Base-by-base conservation (phyloP, 2,888 invertebrate species). In the Diarsia brunnea region DNA sequence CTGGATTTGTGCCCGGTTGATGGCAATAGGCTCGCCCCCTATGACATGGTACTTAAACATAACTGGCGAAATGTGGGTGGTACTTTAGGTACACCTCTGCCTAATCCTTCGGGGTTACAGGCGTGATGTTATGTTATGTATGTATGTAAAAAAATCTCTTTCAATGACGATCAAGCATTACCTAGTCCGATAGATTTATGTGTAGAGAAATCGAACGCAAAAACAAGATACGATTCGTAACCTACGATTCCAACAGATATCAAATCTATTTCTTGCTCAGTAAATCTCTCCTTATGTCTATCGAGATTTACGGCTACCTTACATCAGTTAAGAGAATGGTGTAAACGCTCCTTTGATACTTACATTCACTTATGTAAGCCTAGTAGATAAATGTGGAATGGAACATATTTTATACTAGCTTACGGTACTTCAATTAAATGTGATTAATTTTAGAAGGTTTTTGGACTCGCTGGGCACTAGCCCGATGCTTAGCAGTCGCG, bases 221-320 rank as follows among this genome's bases (percentile, higher is more conserved):
- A 83, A 78, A 61, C 78, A 8, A 78, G 84, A 55, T 83, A 55
- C 7, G 53, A 61, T n/a, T n/a, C n/a, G 24, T n/a, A 55, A 63
- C 67, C 80, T 31, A 72, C 53, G 27, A 71, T 53, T 27, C 55
- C 21, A 80, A 43, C 49, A 65, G 85, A 80, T 73, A 80, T 81
- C 63, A 69, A 81, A 81, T 74, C 74, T 81, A 67, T 81, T 84
- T 81, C 81, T 84, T 84, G 82, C 53, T 16, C 51, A 31, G 19
- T 81, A 74, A 84, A 84, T 81, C 80, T 64, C 49, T 71, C 71
- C 55, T 43, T 72, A 67, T 53, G 63, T 80, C 63, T 10, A 66
- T 69, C 8, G 61, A 85, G 76, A 82, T 82, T 82, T 82, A 85
- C n/a, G n/a, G 64, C 45, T 12, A 12, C 4, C 68, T 61, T 49